Conservation (phyloP, 2,113 vertebrate species). For the Salvelinus namaycush region DNA sequence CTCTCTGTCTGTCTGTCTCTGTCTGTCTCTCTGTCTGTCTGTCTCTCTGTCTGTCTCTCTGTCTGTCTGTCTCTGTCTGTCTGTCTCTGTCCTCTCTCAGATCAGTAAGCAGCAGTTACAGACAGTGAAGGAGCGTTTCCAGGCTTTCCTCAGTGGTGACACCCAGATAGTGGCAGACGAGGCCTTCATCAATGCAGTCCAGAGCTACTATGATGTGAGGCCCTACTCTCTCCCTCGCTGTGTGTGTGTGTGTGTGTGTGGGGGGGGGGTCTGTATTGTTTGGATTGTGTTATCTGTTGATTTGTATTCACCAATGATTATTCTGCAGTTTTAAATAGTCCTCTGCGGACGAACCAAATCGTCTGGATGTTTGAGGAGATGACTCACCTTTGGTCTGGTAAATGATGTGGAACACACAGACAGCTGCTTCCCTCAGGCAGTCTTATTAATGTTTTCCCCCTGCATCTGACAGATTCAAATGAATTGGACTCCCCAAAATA, state of each 20-base stretch:
- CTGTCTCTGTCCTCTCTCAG: constrained; percentile 79
- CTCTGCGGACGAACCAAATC: neutral
- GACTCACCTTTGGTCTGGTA: constrained; percentile 29
- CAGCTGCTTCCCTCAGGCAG: constrained; percentile 16
- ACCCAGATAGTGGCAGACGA: constrained; percentile 98
- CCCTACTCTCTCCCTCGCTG: too few species aligned
- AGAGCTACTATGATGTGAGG: constrained; percentile 97
- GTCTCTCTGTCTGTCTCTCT: too few species aligned
- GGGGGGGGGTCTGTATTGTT: neutral
- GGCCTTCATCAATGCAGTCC: constrained; percentile 97
- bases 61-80: constrained; percentile 1
- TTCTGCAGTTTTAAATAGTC: neutral
- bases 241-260: too few species aligned
- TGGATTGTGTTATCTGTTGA: neutral
- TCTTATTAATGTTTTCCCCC: constrained; percentile 31
- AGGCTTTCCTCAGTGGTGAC: constrained; percentile 94
- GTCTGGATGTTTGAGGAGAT: constrained; percentile 7
- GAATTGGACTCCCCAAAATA: constrained; percentile 15
- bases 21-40: constrained; percentile 7
- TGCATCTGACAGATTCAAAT: constrained; percentile 13
- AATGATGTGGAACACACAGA: constrained; percentile 24
- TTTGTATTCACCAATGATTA: neutral
- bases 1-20: too few species aligned
- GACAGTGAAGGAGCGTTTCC: constrained; percentile 95
- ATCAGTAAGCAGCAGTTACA: constrained; percentile 97